phyloP scores from a whole-genome alignment of 1,140 invertebrate species.

The Drosophila truncata region DNA sequence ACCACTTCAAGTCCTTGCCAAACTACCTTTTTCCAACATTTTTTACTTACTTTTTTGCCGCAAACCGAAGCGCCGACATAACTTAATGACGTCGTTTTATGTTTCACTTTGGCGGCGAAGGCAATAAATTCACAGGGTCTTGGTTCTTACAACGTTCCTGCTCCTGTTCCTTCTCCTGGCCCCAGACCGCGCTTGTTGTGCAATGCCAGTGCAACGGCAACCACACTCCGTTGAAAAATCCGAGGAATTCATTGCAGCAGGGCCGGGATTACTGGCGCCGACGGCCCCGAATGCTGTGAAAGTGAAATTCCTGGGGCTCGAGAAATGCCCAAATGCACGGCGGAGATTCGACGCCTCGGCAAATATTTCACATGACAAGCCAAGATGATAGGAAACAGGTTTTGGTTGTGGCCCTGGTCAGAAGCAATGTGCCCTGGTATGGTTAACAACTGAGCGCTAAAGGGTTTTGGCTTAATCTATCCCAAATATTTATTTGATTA shows the following conservation, averaged over 20 bases:
- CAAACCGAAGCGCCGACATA: conserved; percentile 58
- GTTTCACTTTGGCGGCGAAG: conserved; percentile 74
- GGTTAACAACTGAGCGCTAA: background rate
- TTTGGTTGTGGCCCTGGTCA: background rate
- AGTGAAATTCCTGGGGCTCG: conserved; percentile 70
- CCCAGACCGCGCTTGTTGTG: conserved; percentile 12
- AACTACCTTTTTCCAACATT: background rate
- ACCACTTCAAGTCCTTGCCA: conserved; percentile 3
- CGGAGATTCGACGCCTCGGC: conserved; percentile 30
- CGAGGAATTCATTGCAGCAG: conserved; percentile 58
- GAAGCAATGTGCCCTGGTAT: conserved; percentile 1
- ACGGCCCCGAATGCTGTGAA: conserved; percentile 52
- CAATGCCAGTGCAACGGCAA: conserved; percentile 19
- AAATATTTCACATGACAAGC: conserved; percentile 73
- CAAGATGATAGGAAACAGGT: conserved; percentile 12
- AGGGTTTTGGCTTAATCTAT: conserved; percentile 23
- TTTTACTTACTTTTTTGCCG: conserved; percentile 13
- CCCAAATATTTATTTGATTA: background rate
- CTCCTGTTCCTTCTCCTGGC: conserved; percentile 9
- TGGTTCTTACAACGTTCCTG: conserved; percentile 38
- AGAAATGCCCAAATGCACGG: conserved; percentile 21
- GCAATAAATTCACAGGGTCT: conserved; percentile 72
- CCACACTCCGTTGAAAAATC: conserved; percentile 45
- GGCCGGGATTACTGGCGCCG: conserved; percentile 19
- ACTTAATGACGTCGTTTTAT: conserved; percentile 81